These are phyloP conservation scores for Gymnocypris eckloni DNA, from an alignment of 2,797 vertebrate species.

Conservation along the genomic window DNA sequence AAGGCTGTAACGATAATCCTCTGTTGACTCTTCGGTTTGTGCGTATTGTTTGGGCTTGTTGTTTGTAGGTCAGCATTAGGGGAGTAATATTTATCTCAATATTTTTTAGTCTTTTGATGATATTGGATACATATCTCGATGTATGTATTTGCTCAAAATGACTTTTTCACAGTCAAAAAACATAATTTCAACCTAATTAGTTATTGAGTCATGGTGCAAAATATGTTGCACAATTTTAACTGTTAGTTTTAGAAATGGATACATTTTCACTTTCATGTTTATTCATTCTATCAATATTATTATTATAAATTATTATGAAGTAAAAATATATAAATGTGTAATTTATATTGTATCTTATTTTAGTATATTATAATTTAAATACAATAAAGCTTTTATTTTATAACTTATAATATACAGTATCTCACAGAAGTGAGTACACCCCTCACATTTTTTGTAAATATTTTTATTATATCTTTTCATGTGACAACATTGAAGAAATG, in stretches of 20 bases:
- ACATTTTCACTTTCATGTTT: neutral
- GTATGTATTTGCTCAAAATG: neutral
- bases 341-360: too few species aligned
- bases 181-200: neutral
- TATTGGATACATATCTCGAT: neutral
- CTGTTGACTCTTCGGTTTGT: neutral
- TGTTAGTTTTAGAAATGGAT: neutral
- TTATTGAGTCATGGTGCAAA: neutral
- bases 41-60: neutral
- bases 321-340: too few species aligned
- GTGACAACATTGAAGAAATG: too few species aligned
- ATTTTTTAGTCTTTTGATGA: neutral
- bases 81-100: neutral
- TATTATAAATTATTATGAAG: too few species aligned
- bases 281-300: neutral
- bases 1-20: neutral
- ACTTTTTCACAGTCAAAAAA: neutral
- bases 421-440: too few species aligned
- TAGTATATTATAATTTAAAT: too few species aligned
- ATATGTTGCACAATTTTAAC: neutral
- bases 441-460: too few species aligned
- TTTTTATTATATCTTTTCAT: too few species aligned
- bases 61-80: conserved; percentile 2
- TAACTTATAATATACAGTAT: too few species aligned
- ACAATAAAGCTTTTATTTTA: too few species aligned